Base-by-base conservation (phyloP, 2,888 invertebrate species). In the Furcula furcula region DNA sequence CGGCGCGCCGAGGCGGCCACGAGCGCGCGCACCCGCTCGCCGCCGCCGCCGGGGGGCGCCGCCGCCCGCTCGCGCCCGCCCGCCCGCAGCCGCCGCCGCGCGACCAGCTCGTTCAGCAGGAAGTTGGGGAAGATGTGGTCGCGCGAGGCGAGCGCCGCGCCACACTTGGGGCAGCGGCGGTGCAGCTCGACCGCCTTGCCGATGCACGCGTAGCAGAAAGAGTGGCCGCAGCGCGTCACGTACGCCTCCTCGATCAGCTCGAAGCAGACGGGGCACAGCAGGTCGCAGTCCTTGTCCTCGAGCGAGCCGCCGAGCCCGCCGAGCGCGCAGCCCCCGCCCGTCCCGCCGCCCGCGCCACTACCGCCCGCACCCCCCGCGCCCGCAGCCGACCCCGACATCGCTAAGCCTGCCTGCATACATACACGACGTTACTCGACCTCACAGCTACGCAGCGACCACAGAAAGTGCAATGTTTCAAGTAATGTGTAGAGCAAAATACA, bases 161-260 rank as follows among this genome's bases (percentile, higher is more conserved):
- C 94, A 74, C 97, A 97, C 73, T 95, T 95, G 1, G 97, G 97
- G 73, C 97, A 97, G 27, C 94, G 89, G 1, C 83, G 67, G 44
- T 86, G 85, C 30, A 98, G 93, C 90, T 97, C 96, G 76, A 98
- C 98, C 9, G 95, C 93, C 87, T 97, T 97, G 31, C 64, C 58
- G 60, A 97, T 95, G 77, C 97, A 98, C 10, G 91, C 90, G 67
- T 92, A 93, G 78, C 98, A 98, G 84, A 96, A 98, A 1, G 97
- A 97, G 74, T 98, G 97, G 0, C 97, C 97, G 80, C 98, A 97
- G 52, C 94, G 92, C 0, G 97, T 97, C 64, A 97, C 96, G 76
- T 96, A 94, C 0, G 97, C 97, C 76, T 97, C 97, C 53, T 94
- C 94, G 41, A 97, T 95, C 29, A 95, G 84, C 74, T 96, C 95